Evolutionary conservation across 2,888 invertebrate species (phyloP).

Genomic region (Agrochola lota): DNA sequence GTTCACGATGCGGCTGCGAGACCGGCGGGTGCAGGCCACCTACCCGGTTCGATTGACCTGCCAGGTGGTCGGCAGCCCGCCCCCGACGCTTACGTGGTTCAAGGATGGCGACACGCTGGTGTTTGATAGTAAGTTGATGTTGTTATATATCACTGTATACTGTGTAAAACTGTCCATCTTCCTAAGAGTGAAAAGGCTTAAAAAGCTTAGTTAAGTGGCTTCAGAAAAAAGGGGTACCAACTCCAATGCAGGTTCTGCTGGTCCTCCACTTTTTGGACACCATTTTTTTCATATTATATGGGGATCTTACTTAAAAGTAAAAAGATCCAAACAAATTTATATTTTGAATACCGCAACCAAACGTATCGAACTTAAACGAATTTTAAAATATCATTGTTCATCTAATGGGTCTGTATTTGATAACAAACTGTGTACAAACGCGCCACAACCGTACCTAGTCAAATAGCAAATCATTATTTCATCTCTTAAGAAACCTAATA

Average conservation of each 20-base stretch:
- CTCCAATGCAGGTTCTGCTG: background rate
- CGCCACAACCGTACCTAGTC: background rate
- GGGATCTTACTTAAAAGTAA: background rate
- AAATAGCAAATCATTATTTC: background rate
- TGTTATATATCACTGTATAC: background rate
- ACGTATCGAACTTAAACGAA: background rate
- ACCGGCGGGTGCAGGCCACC: conserved; percentile 95
- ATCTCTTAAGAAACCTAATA: background rate
- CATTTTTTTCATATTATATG: background rate
- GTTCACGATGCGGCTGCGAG: conserved; percentile 96
- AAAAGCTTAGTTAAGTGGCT: background rate
- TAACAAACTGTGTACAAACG: background rate
- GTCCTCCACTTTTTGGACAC: background rate
- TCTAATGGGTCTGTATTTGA: background rate
- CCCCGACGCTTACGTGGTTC: conserved; percentile 95
- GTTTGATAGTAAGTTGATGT: conserved; percentile 87
- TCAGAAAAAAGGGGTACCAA: background rate
- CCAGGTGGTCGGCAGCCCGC: conserved; percentile 94
- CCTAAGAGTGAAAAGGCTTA: background rate
- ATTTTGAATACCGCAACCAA: background rate
- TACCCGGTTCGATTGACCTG: conserved; percentile 96
- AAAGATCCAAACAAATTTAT: background rate
- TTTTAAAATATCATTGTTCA: background rate
- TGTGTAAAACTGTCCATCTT: background rate
- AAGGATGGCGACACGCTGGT: conserved; percentile 93